Base-by-base conservation (phyloP, 2,113 vertebrate species). In the Sakesphorus luctuosus region DNA sequence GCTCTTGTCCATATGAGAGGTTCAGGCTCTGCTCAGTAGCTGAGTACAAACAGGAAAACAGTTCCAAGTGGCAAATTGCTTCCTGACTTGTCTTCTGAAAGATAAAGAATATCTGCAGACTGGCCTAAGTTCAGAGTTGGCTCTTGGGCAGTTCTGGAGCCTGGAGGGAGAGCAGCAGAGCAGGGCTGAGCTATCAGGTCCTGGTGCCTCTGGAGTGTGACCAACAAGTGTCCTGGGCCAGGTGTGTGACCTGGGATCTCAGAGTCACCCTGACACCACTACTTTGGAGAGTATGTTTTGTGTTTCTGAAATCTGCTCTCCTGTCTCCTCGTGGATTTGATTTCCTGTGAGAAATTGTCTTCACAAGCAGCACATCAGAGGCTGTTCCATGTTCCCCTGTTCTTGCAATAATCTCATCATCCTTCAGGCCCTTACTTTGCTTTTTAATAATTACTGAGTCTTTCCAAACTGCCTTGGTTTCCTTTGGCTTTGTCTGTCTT, bases 221-320 rank as follows among this genome's bases (percentile, higher is more conserved):
- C 73, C 50, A n/a, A 19, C 29, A 6, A 16, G 26, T 47, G 59
- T 83, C 82, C 20, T 2, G 4, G 23, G 44, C 18, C 43, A 49
- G 17, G 10, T 7, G 2, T 10, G 0, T 76, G 63, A 46, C 62
- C 71, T 69, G n/a, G 38, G 31, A 14, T 14, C 63, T 94, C 58
- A 10, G 53, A 58, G 21, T 29, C 0, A 0, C n/a, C 31, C 77
- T 16, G 36, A 31, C 2, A 0, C 40, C 50, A 40, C 28, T 69
- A 2, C 13, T 79, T 83, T 62, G 75, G 49, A 53, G 40, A 19
- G 26, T 11, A 4, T 68, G 43, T 35, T 91, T 82, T 76, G 17
- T 55, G 6, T 52, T 75, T 58, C 67, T 65, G 17, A 80, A 84
- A 58, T 38, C 65, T 67, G 44, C 11, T 2, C 50, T 84, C 33